Base-by-base conservation (phyloP, 2,797 vertebrate species). In the Acrocephalus scirpaceus region DNA sequence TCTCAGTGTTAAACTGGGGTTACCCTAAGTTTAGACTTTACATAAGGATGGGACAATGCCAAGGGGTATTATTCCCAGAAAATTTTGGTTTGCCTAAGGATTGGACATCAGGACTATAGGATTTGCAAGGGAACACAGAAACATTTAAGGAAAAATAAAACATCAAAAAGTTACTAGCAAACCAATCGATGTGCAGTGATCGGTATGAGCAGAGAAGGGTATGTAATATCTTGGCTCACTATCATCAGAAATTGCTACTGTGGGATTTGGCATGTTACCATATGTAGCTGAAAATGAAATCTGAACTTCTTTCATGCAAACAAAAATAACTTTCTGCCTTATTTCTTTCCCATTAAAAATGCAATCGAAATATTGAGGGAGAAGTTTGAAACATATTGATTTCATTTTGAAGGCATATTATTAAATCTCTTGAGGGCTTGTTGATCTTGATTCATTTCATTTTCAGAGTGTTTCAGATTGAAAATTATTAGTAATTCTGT, bases 341-440 rank as follows among this genome's bases (percentile, higher is more conserved):
- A 71, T 87, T 92, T 94, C 92, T 93, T 96, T 80, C 53, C 77
- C 57, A 91, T 90, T 74, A 61, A 82, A 78, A 93, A 79, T 77
- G 65, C 85, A 66, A 86, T 66, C 4, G 73, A 95, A 96, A 86
- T 91, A 96, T 89, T 83, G 91, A 92, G 57, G 79, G 92, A 92
- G 92, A 89, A 85, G 38, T 87, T 89, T 76, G 92, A 95, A 97
- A 92, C 71, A 51, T 91, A 96, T 86, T 86, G 94, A 93, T 85
- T 93, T 89, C 92, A 84, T 90, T 87, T 96, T 96, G 79, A 94
- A 95, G 83, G 69, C 77, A 50, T 94, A 61, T 92, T 96, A 94
- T 84, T 95, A 83, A 94, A 80, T 92, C 86, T 91, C 90, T 88
- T 48, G 78, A 86, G 85, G n/a, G 21, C 76, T 75, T 72, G 90